A percentile compares a stretch with the other conserved stretches of the same genome.
These are phyloP conservation scores for Sula dactylatra DNA, from an alignment of 2,113 vertebrate genomes.

Conservation along the genomic window DNA sequence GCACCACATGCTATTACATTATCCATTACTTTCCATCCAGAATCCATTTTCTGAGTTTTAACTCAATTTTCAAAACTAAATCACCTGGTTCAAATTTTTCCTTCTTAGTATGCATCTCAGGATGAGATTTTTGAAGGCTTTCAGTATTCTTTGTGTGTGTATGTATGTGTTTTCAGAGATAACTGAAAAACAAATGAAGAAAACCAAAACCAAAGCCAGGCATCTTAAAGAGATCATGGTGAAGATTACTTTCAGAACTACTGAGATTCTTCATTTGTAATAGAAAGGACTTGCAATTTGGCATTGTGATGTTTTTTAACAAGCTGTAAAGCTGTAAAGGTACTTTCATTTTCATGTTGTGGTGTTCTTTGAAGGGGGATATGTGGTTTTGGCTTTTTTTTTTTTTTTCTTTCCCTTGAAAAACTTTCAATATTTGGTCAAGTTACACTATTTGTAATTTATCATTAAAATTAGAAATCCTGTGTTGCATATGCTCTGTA, in stretches of 20 bases:
- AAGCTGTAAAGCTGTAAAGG: background rate
- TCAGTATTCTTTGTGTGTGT: background rate
- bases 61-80: background rate
- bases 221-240: background rate
- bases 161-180: background rate
- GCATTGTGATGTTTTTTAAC: background rate
- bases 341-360: background rate
- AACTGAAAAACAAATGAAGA: background rate
- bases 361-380: background rate
- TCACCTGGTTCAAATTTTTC: background rate
- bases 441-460: background rate
- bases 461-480: background rate
- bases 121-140: background rate
- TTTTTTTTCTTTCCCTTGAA: background rate
- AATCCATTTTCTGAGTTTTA: background rate
- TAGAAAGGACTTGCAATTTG: background rate
- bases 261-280: background rate
- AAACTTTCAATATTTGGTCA: background rate
- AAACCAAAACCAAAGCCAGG: accelerated
- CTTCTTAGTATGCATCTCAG: background rate
- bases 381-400: background rate
- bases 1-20: background rate
- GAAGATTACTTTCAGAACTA: background rate
- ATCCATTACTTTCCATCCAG: background rate
- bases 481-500: background rate